phyloP scores from a whole-genome alignment of 2,888 invertebrate genomes.

The Globia sparganii region DNA sequence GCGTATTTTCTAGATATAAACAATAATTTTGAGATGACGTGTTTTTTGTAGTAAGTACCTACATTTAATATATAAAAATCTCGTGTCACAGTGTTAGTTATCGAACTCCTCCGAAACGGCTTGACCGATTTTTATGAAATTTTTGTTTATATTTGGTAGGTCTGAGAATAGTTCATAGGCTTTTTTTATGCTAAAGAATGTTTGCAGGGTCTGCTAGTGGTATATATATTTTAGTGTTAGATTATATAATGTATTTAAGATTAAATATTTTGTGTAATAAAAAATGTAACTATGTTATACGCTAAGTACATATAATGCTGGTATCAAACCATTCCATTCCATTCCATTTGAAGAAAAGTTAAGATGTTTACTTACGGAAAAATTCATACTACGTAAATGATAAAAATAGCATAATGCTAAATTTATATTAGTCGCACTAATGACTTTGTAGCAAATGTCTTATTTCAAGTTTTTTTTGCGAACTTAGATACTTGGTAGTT shows the following conservation, averaged over 20 bases:
- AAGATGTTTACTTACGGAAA: constrained; percentile 22
- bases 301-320: neutral
- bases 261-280: neutral
- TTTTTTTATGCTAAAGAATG: too few species aligned
- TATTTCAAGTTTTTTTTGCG: constrained; percentile 16
- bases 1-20: constrained; percentile 11
- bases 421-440: constrained; percentile 21
- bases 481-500: constrained; percentile 4
- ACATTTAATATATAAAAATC: too few species aligned
- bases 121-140: too few species aligned
- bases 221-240: neutral
- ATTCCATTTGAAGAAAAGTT: constrained; percentile 37
- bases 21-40: neutral
- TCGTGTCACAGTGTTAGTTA: too few species aligned
- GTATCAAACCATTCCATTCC: too few species aligned
- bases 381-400: constrained; percentile 12
- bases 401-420: constrained; percentile 30
- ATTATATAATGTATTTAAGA: neutral
- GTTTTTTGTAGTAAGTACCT: neutral
- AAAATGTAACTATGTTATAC: neutral
- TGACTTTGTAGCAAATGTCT: constrained; percentile 22
- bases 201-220: too few species aligned
- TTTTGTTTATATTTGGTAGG: too few species aligned
- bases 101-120: too few species aligned
- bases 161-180: too few species aligned